phyloP scores from a whole-genome alignment of 2,888 invertebrate species.

The Hydrotaea cyrtoneurina region DNA sequence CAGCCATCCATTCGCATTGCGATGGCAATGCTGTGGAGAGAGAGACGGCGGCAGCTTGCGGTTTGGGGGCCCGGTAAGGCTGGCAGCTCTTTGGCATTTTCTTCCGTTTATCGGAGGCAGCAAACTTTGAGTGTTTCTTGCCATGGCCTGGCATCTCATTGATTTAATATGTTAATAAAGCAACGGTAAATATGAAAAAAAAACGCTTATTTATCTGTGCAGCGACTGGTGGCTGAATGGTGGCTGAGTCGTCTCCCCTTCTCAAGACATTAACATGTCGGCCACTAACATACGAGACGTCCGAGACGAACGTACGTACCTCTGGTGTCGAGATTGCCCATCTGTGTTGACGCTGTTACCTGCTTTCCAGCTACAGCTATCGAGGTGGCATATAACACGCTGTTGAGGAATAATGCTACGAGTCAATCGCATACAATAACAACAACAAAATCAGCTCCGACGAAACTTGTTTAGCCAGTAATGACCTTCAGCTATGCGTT shows the following conservation, averaged over 20 bases:
- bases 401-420: constrained; percentile 9
- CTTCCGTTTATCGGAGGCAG: constrained; percentile 31
- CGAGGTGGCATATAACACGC: constrained; percentile 30
- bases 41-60: too few relatives aligned
- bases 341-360: constrained; percentile 24
- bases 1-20: neutral
- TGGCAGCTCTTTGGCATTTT: constrained; percentile 1
- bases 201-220: neutral
- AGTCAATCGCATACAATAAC: constrained; percentile 7
- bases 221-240: neutral
- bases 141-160: neutral
- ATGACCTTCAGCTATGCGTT: constrained; percentile 66
- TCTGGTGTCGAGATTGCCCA: too few relatives aligned
- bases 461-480: constrained; percentile 64
- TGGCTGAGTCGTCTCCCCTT: neutral
- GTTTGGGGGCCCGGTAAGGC: neutral
- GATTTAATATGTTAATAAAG: constrained; percentile 34
- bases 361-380: constrained; percentile 9
- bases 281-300: neutral
- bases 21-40: neutral
- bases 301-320: too few relatives aligned
- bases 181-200: constrained; percentile 31
- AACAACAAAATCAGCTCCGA: constrained; percentile 18
- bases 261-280: neutral
- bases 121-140: neutral